Percentiles rank a stretch among this genome's conserved stretches.
Conservation (phyloP, 2,113 vertebrate species). For the Poicephalus gulielmi region DNA sequence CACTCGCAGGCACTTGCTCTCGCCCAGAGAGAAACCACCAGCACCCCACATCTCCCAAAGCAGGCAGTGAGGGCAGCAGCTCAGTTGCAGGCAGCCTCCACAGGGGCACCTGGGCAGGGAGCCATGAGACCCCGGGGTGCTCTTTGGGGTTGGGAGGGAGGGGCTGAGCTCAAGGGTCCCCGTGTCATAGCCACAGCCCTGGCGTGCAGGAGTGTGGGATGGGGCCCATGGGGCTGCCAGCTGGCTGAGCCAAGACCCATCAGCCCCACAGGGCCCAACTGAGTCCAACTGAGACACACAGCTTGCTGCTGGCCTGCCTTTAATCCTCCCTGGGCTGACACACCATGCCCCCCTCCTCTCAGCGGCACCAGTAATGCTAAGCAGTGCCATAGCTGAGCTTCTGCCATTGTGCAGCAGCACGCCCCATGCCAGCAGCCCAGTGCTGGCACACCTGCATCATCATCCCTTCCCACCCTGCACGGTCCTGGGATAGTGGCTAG, state of each 20-base stretch:
- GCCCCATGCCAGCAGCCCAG: rapidly evolving
- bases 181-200: rapidly evolving
- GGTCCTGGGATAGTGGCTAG: neutral
- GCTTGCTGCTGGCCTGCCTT: neutral
- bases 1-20: slow-evolving; percentile 69
- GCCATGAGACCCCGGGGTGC: rapidly evolving
- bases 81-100: neutral
- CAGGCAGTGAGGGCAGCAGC: neutral
- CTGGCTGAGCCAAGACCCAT: neutral
- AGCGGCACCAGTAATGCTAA: neutral
- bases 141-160: neutral
- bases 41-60: neutral
- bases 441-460: rapidly evolving
- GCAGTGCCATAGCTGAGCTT: rapidly evolving
- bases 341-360: rapidly evolving
- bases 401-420: neutral
- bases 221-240: rapidly evolving
- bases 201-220: rapidly evolving
- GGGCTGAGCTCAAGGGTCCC: neutral
- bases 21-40: neutral
- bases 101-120: rapidly evolving
- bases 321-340: neutral
- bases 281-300: neutral
- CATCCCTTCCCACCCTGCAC: neutral
- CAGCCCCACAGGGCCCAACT: neutral